A percentile compares a stretch with the other conserved stretches of the same genome.
These are phyloP conservation scores for Oreocharis arfaki DNA, from an alignment of 2,113 vertebrate genomes.

Conservation along the genomic window DNA sequence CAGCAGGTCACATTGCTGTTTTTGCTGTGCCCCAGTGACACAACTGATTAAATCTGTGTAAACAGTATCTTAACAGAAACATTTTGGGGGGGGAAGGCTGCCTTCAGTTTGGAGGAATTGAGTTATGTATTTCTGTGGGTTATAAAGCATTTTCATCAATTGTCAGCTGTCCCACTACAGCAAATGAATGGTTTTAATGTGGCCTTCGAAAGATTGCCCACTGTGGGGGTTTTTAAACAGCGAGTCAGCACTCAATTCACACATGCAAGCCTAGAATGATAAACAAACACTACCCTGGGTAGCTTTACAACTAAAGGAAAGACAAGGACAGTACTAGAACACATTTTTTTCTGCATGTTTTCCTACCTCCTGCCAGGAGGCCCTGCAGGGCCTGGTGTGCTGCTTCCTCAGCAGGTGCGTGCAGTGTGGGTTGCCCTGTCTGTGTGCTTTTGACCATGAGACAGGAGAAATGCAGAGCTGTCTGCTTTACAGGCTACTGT, in stretches of 20 bases:
- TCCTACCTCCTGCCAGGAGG: not conserved
- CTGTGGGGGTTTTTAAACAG: conserved; percentile 26
- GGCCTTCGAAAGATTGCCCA: conserved; percentile 26
- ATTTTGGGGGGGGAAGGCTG: conserved; percentile 1
- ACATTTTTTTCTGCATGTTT: not conserved
- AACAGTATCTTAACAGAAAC: conserved; percentile 66
- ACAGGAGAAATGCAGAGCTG: not conserved
- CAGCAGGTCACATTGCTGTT: conserved; percentile 69
- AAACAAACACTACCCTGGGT: conserved; percentile 29
- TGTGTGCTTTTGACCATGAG: not conserved
- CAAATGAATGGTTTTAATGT: conserved; percentile 51
- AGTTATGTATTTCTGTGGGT: conserved; percentile 40
- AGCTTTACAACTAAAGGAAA: not conserved
- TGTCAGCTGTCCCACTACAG: conserved; percentile 24
- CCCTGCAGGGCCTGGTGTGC: accelerated
- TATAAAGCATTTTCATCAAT: conserved; percentile 52
- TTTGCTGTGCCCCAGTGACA: conserved; percentile 74
- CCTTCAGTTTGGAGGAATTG: conserved; percentile 33
- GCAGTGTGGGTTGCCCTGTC: accelerated
- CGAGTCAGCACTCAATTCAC: conserved; percentile 21
- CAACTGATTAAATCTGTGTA: conserved; percentile 70
- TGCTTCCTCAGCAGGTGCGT: accelerated
- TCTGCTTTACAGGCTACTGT: not conserved
- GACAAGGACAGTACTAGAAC: not conserved
- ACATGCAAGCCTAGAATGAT: conserved; percentile 1